Evolutionary conservation across 2,888 invertebrate species (phyloP), one percentile per base, ranked within the genome.

Genomic region (Chymomyza amoena): DNA sequence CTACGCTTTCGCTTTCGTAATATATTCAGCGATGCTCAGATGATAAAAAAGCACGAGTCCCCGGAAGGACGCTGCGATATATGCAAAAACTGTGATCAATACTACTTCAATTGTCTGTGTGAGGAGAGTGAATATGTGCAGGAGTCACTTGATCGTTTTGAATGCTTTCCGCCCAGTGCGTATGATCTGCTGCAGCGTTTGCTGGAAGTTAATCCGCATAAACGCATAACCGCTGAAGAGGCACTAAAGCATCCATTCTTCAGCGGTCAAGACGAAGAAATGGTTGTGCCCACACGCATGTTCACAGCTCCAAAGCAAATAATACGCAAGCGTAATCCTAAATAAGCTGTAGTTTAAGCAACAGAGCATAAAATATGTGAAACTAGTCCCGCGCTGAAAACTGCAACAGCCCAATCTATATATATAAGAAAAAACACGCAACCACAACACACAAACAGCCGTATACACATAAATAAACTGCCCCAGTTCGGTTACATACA

Each of bases 231-330:
- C 10, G 97, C 97, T 39, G 93, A 93, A 18, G 93, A 94, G 69
- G 97, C 97, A 56, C 92, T 97, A 39, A 90, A 92, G 56, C 97
- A 97, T 93, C 94, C 95, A 63, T 97, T 96, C 92, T 93, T 97
- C 52, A 79, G 69, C 16, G 87, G 79, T 1, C 59, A 62, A 1
- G 61, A 57, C 7, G 32, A 36, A 6, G 3, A 13, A 28, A 18
- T 32, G 4, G 66, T 16, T 10, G 10, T 25, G 7, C 18, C 39
- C 13, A 45, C 39, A 13, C 39, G 39, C 13, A 45, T 45, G 13
- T 45, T 13, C 6, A 10, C 39, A 45, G 13, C 18, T 20, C 61
- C 32, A 15, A 66, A 51, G 39, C 64, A 68, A 51, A 57, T 20
- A 62, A 54, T 70, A 36, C 84, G 86, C 65, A 81, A 76, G 64